Conservation (phyloP, 2,113 vertebrate genomes). For the Varanus salvator region DNA sequence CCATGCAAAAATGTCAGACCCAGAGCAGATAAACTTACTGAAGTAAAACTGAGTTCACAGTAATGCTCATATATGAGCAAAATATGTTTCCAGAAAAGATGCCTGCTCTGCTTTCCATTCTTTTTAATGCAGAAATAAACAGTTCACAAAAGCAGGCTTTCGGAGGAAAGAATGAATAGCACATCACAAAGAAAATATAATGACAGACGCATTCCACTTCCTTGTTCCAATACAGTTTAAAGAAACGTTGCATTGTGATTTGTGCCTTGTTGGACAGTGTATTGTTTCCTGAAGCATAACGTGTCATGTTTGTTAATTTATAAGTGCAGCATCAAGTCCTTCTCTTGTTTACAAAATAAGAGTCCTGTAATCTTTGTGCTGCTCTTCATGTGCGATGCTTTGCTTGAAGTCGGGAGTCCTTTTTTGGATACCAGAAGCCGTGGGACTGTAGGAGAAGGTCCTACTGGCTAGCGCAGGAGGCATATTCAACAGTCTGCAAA, state of each 20-base stretch:
- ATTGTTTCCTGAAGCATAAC: slow-evolving; percentile 15
- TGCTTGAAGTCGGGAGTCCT: neutral
- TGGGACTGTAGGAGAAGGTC: neutral
- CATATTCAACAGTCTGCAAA: neutral
- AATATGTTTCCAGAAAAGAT: slow-evolving; percentile 19
- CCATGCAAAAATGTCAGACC: slow-evolving; percentile 3
- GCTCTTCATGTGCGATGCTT: neutral
- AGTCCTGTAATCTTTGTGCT: neutral
- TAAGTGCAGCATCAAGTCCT: neutral
- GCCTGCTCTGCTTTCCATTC: neutral
- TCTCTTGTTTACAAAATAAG: neutral
- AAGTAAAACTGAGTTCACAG: slow-evolving; percentile 9
- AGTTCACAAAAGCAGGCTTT: slow-evolving; percentile 44
- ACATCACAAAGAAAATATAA: slow-evolving; percentile 37
- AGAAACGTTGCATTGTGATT: slow-evolving; percentile 55
- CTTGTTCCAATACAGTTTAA: slow-evolving; percentile 40
- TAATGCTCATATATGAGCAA: neutral
- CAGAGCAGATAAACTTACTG: neutral
- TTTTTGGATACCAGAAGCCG: neutral
- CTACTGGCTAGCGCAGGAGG: too few relatives aligned
- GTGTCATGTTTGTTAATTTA: slow-evolving; percentile 17
- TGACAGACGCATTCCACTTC: slow-evolving; percentile 31
- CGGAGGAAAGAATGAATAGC: slow-evolving; percentile 20
- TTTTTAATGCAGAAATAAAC: slow-evolving; percentile 26
- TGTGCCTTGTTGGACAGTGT: accelerated